phyloP scores from a whole-genome alignment of 1,140 invertebrate genomes.

The Sinella curviseta region DNA sequence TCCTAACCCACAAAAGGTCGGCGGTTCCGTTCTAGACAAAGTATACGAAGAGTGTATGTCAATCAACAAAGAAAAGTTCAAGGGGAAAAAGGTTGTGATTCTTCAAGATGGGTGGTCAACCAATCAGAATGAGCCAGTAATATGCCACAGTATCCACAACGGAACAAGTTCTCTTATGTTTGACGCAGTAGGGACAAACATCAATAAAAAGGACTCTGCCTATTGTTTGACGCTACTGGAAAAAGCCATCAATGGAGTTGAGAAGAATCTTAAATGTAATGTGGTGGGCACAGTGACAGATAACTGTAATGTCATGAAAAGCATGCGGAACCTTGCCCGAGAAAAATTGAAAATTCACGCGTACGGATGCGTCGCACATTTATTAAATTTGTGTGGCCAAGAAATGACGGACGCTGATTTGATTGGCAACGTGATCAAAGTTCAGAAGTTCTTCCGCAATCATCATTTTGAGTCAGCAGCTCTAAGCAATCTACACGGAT shows the following conservation, averaged over 20 bases:
- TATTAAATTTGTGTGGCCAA: conserved; percentile 23
- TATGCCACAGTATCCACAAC: conserved; percentile 13
- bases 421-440: not conserved
- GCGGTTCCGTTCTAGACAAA: not conserved
- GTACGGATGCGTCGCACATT: conserved; percentile 28
- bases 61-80: not conserved
- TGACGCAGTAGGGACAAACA: not conserved
- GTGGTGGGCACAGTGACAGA: conserved; percentile 27
- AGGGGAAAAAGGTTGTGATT: conserved; percentile 15
- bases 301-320: conserved; percentile 19
- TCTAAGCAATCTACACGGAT: not conserved
- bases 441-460: conserved; percentile 27
- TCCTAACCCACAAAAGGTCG: not conserved
- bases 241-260: conserved; percentile 12
- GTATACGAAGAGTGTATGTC: not conserved
- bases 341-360: not conserved
- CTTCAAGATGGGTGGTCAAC: conserved; percentile 37
- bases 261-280: not conserved
- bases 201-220: conserved; percentile 1
- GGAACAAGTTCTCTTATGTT: not conserved
- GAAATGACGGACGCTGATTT: not conserved
- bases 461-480: conserved; percentile 20
- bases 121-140: conserved; percentile 23
- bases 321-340: not conserved
- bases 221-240: conserved; percentile 17